Base-by-base conservation (phyloP, 1,140 invertebrate genomes). In the Trachelipus rathkii region DNA sequence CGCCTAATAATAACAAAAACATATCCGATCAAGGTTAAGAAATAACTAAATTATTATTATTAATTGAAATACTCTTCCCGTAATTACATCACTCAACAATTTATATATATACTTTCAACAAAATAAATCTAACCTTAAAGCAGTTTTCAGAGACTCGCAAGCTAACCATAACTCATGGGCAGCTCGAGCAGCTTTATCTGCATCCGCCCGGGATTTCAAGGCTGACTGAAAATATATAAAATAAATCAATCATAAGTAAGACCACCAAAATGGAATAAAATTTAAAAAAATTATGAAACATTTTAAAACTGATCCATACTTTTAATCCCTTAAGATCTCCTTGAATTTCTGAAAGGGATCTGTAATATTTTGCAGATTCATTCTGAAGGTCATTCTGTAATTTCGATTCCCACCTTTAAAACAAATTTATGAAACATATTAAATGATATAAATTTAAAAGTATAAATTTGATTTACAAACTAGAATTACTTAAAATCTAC, bases 121-220 rank as follows among this genome's bases (percentile, higher is more conserved):
- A 8, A 45, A 21, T 45, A 73, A n/a, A 7, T 23, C 88, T 44
- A 86, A 84, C 81, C 90, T 89, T n/a, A 97, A 89, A 7, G 92
- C 90, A 68, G 91, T 87, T 81, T 92, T 88, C 44, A 98, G 86
- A 19, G 93, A 89, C 83, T 96, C 93, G 83, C 93, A 96, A 10
- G 95, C 92, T 74, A 93, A 89, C 96, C 96, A 98, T 79, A 97
- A 87, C 45, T 93, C 89, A 84, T 96, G 94, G 6, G 94, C 91
- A 80, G 93, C 89, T 75, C 91, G 89, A 0, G 91, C 90, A 77
- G 90, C 88, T 82, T 90, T 91, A 82, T 97, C 95, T 43, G 90
- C 89, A 24, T 91, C 90, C 66, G 92, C 90, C 46, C 94, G 89
- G 68, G 88, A 93, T 95, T 83, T 46, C 88, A 89, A 82, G 77